Evolutionary conservation across 2,113 vertebrate genomes (phyloP), one percentile per base, ranked within the genome.

Genomic region (Poeciliopsis occidentalis): DNA sequence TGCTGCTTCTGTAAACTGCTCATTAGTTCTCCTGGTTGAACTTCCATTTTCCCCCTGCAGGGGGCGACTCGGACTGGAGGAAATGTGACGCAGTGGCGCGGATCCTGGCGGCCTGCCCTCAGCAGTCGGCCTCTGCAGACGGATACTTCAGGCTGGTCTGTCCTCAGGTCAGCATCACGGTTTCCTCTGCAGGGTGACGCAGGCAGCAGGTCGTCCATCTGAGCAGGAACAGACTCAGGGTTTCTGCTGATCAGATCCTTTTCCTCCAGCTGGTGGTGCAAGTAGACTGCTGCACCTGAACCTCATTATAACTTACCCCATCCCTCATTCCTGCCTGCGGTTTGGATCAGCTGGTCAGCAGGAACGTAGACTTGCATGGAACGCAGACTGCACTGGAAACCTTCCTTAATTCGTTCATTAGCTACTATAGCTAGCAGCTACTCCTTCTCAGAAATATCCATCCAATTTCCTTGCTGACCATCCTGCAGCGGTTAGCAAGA

Each of bases 71-170:
- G 12, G 96, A 98, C 91, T 99, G 98, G 97, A 96, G 87, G 80
- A 98, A 95, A 72, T 99, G 97, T 4, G 96, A 98, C 2, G 47
- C 82, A 22, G 93, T 98, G 15, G 98, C 97, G 29, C 95, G 92
- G 91, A 96, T 99, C 80, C 88, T 99, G 87, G 93, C 95, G 0
- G 93, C 96, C n/a, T 98, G 97, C 78, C 97, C 97, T 8, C 96
- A 98, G 79, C 97, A 97, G 88, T 96, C 94, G 11, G 84, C 95
- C 26, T 98, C 96, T 66, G 87, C 92, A 0, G 95, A 97, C 63
- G 85, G 80, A 67, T 99, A 99, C 92, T 98, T 96, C 82, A 86
- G 60, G 15, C 89, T 91, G 72, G 93, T 98, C 73, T 99, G 97
- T 87, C 97, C 96, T 7, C 98, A 99, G 97, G 98, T 99, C 84